Evolutionary conservation across 2,888 invertebrate genomes (phyloP), one percentile per base, ranked within the genome.

Genomic region (Mythimna impura): DNA sequence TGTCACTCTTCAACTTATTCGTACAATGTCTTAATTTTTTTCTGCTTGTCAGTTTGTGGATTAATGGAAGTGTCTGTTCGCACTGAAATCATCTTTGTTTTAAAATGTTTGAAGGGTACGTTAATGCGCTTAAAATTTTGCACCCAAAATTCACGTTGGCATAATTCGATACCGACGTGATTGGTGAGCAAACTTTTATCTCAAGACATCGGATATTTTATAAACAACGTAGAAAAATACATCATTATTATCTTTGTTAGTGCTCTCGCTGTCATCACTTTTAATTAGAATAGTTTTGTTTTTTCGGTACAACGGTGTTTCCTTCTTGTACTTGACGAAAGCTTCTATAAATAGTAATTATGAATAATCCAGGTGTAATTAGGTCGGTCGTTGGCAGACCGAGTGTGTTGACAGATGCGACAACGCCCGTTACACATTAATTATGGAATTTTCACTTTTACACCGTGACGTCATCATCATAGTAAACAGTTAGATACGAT

Each of bases 361-460:
- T 88, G 86, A 87, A 89, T 89, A 90, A 89, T 91, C 88, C 91
- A 92, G 91, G 92, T 91, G 90, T 87, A 91, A 92, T 90, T 88
- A 90, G 90, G 88, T 76, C 87, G 91, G 87, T 86, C 89, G 92
- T 88, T 89, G 93, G 93, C 91, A 90, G 89, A 78, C 55, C 64
- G 80, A 62, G 84, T n/a, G n/a, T 74, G 76, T 20, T 68, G 78
- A 89, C 91, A 92, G 91, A 89, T 92, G 92, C 52, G 66, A 74
- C 82, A 68, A 81, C 89, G 87, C 87, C 86, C 86, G 85, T 77
- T 76, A 73, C 74, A 76, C 89, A 90, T 91, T 91, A 89, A 91
- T 92, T 91, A 91, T 84, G 86, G 83, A 87, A 88, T 71, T 90
- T 90, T 93, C 91, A 89, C 91, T 93, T 91, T 92, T 89, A 87